These are phyloP conservation scores for Silurus asotus DNA, from an alignment of 2,113 vertebrate species.

Conservation along the genomic window DNA sequence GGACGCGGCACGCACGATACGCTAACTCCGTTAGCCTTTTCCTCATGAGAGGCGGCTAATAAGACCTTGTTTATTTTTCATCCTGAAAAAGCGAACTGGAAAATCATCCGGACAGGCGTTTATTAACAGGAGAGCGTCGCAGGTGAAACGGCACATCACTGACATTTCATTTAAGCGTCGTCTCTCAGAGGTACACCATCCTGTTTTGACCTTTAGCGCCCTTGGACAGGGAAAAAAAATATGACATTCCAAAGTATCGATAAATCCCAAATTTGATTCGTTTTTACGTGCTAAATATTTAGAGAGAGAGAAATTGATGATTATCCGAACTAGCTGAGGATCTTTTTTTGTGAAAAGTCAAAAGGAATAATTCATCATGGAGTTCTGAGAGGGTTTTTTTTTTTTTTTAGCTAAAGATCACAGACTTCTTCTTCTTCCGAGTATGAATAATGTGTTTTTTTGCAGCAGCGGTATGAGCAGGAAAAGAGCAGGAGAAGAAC, in stretches of 20 bases:
- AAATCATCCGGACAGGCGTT: constrained; percentile 39
- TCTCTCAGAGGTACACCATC: constrained; percentile 30
- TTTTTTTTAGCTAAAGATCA: background rate
- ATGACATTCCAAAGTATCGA: too few species aligned
- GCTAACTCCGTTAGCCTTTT: constrained; percentile 31
- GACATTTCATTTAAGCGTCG: constrained; percentile 50
- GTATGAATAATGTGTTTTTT: background rate
- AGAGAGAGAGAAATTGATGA: background rate
- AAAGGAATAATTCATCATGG: constrained; percentile 17
- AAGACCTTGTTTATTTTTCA: constrained; percentile 33
- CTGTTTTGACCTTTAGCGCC: constrained; percentile 42
- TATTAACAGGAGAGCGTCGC: constrained; percentile 29
- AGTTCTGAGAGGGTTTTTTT: background rate
- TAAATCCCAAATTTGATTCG: background rate
- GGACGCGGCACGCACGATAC: background rate
- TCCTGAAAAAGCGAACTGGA: background rate
- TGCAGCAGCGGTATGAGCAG: background rate
- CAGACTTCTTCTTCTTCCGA: background rate
- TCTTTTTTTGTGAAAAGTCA: background rate
- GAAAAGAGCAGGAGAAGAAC: too few species aligned
- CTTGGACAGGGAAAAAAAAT: too few species aligned
- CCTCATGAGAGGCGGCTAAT: constrained; percentile 35
- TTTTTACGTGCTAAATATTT: background rate
- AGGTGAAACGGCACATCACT: constrained; percentile 34
- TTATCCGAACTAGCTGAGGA: background rate